A percentile compares a stretch with the other conserved stretches of the same genome.
phyloP scores from a whole-genome alignment of 2,797 vertebrate species.

The Benthosema pterotum region DNA sequence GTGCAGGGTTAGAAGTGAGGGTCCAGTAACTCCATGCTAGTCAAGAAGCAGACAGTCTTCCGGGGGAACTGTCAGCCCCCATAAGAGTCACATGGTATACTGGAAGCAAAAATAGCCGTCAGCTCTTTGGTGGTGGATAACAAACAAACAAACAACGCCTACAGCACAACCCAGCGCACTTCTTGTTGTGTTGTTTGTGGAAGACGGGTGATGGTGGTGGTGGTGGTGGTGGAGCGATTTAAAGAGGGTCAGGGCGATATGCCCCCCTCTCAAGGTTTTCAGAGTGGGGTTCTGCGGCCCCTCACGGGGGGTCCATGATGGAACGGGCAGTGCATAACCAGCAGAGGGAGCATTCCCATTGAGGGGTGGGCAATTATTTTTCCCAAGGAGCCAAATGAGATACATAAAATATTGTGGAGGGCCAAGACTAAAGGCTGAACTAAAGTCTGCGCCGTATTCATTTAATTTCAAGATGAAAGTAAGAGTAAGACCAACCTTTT shows the following conservation, averaged over 20 bases:
- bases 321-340: too few relatives aligned
- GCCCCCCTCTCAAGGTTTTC: conserved; percentile 32
- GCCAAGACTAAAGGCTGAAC: too few relatives aligned
- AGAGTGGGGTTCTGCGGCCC: too few relatives aligned
- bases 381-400: too few relatives aligned
- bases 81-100: conserved; percentile 52
- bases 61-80: conserved; percentile 46
- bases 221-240: conserved; percentile 48
- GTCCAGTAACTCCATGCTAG: conserved; percentile 25
- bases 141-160: conserved; percentile 55
- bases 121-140: conserved; percentile 31
- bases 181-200: conserved; percentile 50
- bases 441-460: too few relatives aligned
- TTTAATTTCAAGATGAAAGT: too few relatives aligned
- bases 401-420: too few relatives aligned
- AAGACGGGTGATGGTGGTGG: conserved; percentile 45
- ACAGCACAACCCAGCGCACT: conserved; percentile 35
- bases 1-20: not conserved
- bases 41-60: conserved; percentile 33
- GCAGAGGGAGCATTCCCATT: too few relatives aligned
- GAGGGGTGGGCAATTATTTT: too few relatives aligned
- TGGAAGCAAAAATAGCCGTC: conserved; percentile 48
- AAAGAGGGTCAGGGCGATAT: conserved; percentile 58
- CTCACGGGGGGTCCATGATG: too few relatives aligned
- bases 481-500: too few relatives aligned